Conservation (phyloP, 2,888 invertebrate genomes). For the Zygothrica quintamaculata region DNA sequence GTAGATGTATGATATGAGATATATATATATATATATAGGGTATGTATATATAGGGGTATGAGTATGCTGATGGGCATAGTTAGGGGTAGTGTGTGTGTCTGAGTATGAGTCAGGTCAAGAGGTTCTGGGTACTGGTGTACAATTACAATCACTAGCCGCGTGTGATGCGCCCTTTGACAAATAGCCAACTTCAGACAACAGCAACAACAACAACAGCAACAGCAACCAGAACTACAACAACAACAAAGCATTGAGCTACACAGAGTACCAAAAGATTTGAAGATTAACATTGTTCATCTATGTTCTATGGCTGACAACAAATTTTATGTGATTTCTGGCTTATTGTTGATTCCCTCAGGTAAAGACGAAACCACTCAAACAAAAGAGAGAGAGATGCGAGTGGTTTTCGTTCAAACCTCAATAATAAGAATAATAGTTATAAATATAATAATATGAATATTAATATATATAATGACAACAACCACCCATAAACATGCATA, state of each 20-base stretch:
- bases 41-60: conserved; percentile 28
- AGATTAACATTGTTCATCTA: conserved; percentile 42
- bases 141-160: conserved; percentile 52
- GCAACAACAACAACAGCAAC: too few relatives aligned
- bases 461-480: conserved; percentile 36
- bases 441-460: conserved; percentile 41
- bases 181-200: conserved; percentile 38
- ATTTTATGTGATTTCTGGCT: conserved; percentile 3
- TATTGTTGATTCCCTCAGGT: conserved; percentile 34
- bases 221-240: not conserved
- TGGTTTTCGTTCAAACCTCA: too few relatives aligned
- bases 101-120: conserved; percentile 1
- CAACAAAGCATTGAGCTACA: conserved; percentile 25
- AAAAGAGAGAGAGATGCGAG: too few relatives aligned
- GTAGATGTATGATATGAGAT: conserved; percentile 1
- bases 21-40: too few relatives aligned
- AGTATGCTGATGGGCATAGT: conserved; percentile 7
- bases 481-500: conserved; percentile 50
- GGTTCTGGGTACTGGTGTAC: conserved; percentile 48
- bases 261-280: conserved; percentile 31
- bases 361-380: conserved; percentile 19
- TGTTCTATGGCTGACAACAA: conserved; percentile 44
- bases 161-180: conserved; percentile 60
- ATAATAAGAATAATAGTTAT: conserved; percentile 44
- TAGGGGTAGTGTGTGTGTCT: conserved; percentile 2